Evolutionary conservation across 2,113 vertebrate species (phyloP).

Genomic region (Trochalopteron elliotii): DNA sequence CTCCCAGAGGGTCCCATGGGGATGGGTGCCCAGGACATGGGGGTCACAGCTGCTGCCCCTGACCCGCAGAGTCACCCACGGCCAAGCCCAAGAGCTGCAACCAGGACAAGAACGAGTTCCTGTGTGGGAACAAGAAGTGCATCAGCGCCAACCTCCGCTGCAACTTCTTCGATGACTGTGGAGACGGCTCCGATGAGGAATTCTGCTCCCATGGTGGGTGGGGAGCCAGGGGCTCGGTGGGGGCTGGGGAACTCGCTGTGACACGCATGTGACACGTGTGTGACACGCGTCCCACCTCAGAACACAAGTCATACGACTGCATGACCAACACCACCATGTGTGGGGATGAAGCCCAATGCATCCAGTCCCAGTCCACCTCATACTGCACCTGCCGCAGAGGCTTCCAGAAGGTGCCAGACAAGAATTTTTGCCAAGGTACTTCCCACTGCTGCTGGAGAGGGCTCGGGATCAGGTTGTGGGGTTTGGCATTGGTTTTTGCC

Average conservation of each 20-base stretch:
- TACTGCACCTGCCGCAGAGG: slow-evolving; percentile 91
- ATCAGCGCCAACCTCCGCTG: slow-evolving; percentile 87
- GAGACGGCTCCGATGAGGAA: slow-evolving; percentile 90
- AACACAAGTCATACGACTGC: slow-evolving; percentile 86
- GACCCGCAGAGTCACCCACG: slow-evolving; percentile 16
- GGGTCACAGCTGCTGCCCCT: background rate
- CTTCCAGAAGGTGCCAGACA: slow-evolving; percentile 86
- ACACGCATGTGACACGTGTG: fast-evolving
- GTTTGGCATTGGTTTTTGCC: background rate
- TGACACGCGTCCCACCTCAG: slow-evolving; percentile 45
- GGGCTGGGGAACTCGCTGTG: fast-evolving
- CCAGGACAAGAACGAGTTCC: slow-evolving; percentile 90
- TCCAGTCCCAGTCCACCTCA: slow-evolving; percentile 76
- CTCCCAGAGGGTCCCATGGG: fast-evolving
- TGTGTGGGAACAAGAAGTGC: slow-evolving; percentile 85
- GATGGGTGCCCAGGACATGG: background rate
- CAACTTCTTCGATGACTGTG: slow-evolving; percentile 94
- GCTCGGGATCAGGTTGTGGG: fast-evolving
- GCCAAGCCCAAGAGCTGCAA: slow-evolving; percentile 77
- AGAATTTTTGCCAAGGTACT: slow-evolving; percentile 86
- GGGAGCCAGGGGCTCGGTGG: fast-evolving
- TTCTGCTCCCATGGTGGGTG: slow-evolving; percentile 78
- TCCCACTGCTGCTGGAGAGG: fast-evolving
- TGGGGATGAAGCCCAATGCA: slow-evolving; percentile 87
- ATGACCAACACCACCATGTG: slow-evolving; percentile 85